These are phyloP conservation scores for Anguilla anguilla DNA, from an alignment of 2,797 vertebrate species.

Conservation along the genomic window DNA sequence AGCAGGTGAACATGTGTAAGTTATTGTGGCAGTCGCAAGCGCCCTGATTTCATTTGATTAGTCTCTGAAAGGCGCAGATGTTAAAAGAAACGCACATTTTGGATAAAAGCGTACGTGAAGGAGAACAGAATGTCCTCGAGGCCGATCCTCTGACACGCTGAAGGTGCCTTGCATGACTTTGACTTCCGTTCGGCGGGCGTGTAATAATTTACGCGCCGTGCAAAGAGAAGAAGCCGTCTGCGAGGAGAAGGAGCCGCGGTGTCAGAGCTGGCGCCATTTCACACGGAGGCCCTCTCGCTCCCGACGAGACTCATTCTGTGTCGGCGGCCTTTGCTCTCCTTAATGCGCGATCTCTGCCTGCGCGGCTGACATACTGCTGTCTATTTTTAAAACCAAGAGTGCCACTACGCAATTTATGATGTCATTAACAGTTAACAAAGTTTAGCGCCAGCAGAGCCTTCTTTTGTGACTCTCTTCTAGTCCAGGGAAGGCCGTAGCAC, in stretches of 20 bases:
- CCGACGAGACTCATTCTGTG: neutral
- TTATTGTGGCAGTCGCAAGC: constrained; percentile 7
- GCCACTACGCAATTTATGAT: neutral
- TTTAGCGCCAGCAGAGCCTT: neutral
- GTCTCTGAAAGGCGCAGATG: neutral
- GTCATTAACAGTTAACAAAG: neutral
- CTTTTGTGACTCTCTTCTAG: neutral
- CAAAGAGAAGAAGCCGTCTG: neutral
- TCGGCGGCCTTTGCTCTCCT: neutral
- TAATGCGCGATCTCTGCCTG: neutral
- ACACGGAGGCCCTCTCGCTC: neutral
- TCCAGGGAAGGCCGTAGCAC: neutral
- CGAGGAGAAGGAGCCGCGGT: neutral
- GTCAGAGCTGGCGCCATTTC: neutral
- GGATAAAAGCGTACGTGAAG: constrained; percentile 10
- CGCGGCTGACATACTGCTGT: neutral
- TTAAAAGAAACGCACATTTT: neutral
- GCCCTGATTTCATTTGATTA: constrained; percentile 3
- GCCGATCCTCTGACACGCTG: neutral
- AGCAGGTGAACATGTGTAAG: neutral
- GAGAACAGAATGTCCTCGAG: constrained; percentile 10
- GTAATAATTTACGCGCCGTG: neutral
- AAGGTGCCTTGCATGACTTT: neutral
- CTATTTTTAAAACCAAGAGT: neutral
- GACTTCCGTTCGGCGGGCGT: neutral